Percentiles rank a stretch among this genome's conserved stretches.
phyloP scores from a whole-genome alignment of 2,888 invertebrate genomes.

The Leucania comma region DNA sequence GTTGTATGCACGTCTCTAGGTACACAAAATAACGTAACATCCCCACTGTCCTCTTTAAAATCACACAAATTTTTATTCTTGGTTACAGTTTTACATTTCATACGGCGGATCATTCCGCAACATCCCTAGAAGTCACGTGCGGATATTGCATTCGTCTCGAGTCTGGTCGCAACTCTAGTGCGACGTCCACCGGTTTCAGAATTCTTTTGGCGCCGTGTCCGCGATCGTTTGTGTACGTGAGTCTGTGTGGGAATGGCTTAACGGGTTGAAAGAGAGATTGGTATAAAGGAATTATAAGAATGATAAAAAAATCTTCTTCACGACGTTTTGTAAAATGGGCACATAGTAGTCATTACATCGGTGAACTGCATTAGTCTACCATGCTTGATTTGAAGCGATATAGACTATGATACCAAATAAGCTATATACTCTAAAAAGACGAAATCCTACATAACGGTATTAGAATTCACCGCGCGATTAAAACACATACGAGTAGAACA shows the following conservation, averaged over 20 bases:
- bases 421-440: too few relatives aligned
- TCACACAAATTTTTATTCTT: conserved; percentile 55
- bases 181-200: conserved; percentile 20
- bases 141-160: conserved; percentile 64
- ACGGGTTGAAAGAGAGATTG: conserved; percentile 7
- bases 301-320: background rate
- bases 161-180: conserved; percentile 55
- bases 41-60: background rate
- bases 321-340: background rate
- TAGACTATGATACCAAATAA: too few relatives aligned
- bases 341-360: too few relatives aligned
- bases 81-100: conserved; percentile 60
- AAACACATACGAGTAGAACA: too few relatives aligned
- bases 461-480: too few relatives aligned
- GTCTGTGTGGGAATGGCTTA: conserved; percentile 15
- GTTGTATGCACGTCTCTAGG: background rate
- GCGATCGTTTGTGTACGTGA: conserved; percentile 46
- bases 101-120: conserved; percentile 47
- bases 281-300: conserved; percentile 5
- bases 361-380: too few relatives aligned
- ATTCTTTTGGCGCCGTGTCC: conserved; percentile 37
- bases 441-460: too few relatives aligned
- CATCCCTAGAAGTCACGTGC: conserved; percentile 65
- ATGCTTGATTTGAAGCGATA: too few relatives aligned
- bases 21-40: conserved; percentile 10